These are phyloP conservation scores for Etheostoma perlongum DNA, from an alignment of 2,797 vertebrate species.

Conservation along the genomic window DNA sequence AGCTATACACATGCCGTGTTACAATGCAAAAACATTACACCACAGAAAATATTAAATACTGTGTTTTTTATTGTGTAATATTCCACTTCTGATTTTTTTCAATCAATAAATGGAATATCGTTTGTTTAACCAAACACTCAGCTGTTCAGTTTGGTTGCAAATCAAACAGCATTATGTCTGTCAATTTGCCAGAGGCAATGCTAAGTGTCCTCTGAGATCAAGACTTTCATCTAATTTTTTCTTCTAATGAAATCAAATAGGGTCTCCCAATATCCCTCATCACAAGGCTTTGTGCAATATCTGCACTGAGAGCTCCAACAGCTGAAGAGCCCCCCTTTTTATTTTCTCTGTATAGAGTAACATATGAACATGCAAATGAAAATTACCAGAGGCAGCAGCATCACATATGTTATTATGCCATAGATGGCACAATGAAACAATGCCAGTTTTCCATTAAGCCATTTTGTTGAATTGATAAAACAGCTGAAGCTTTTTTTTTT, in stretches of 20 bases:
- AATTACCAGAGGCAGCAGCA: slow-evolving; percentile 79
- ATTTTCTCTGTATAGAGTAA: slow-evolving; percentile 78
- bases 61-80: slow-evolving; percentile 1
- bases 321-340: slow-evolving; percentile 83
- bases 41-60: slow-evolving; percentile 11
- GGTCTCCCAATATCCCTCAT: slow-evolving; percentile 84
- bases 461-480: slow-evolving; percentile 74
- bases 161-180: slow-evolving; percentile 86
- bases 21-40: slow-evolving; percentile 3
- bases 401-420: slow-evolving; percentile 83
- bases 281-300: slow-evolving; percentile 86
- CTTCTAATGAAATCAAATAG: slow-evolving; percentile 94
- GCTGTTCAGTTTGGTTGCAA: slow-evolving; percentile 82
- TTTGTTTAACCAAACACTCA: slow-evolving; percentile 75
- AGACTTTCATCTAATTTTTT: slow-evolving; percentile 95
- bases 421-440: slow-evolving; percentile 76
- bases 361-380: slow-evolving; percentile 86
- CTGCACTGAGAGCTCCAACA: slow-evolving; percentile 84
- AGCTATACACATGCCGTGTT: neutral
- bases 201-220: slow-evolving; percentile 93
- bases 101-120: slow-evolving; percentile 47
- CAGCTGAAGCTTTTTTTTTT: slow-evolving; percentile 75
- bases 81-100: slow-evolving; percentile 29
- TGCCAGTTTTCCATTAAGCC: slow-evolving; percentile 80
- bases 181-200: slow-evolving; percentile 85